Conservation (phyloP, 2,113 vertebrate genomes). For the Chiloscyllium plagiosum region DNA sequence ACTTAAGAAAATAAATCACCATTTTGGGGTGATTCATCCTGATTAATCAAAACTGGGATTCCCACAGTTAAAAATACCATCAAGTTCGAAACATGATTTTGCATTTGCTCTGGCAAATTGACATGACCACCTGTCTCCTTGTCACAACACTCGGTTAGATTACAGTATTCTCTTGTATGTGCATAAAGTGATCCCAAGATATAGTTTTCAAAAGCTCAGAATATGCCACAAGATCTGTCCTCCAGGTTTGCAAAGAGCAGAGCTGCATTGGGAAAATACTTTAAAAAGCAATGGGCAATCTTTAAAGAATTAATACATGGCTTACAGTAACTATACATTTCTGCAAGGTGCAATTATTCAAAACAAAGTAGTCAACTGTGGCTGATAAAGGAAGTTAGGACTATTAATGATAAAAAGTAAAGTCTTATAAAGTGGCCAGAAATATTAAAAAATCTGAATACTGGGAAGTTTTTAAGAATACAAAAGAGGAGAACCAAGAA, state of each 20-base stretch:
- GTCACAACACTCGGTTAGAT: not conserved
- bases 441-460: no score
- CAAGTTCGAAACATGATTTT: not conserved
- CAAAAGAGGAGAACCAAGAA: no score
- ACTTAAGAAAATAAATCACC: not conserved
- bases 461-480: no score
- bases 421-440: no score
- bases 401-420: no score
- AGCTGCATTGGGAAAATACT: no score
- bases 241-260: not conserved
- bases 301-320: no score
- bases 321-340: no score
- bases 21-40: not conserved
- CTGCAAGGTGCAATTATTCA: no score
- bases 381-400: no score
- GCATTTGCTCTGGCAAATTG: not conserved
- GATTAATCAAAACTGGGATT: not conserved
- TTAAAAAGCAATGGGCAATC: no score
- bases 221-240: not conserved
- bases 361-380: no score
- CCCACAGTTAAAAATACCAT: not conserved
- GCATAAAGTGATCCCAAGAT: not conserved
- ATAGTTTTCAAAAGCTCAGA: not conserved
- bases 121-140: not conserved
- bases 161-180: not conserved